phyloP scores from a whole-genome alignment of 1,140 invertebrate genomes.

The Hyposmocoma kahamanoa region DNA sequence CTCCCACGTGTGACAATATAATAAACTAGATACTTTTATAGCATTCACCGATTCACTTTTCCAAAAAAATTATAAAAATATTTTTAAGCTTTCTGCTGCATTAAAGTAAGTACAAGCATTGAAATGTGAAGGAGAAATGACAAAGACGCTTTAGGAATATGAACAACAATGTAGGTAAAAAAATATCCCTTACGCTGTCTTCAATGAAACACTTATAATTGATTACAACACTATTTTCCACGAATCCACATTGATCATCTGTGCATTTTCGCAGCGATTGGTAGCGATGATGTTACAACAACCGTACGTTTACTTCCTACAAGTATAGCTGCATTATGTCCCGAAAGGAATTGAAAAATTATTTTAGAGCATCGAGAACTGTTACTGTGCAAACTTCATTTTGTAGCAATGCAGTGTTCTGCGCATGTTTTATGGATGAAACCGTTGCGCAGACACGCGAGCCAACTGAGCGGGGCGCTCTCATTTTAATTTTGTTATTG shows the following conservation, averaged over 20 bases:
- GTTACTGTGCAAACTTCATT: slow-evolving; percentile 43
- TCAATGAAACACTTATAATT: not conserved
- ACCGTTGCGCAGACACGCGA: slow-evolving; percentile 51
- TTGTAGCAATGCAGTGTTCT: slow-evolving; percentile 68
- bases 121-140: too few species aligned
- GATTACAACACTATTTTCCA: not conserved
- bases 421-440: slow-evolving; percentile 58
- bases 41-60: too few species aligned
- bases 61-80: too few species aligned
- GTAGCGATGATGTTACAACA: too few species aligned
- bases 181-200: not conserved
- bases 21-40: too few species aligned
- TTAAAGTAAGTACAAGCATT: too few species aligned
- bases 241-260: not conserved
- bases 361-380: slow-evolving; percentile 32
- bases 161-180: not conserved
- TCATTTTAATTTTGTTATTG: slow-evolving; percentile 64
- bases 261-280: not conserved
- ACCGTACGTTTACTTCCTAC: not conserved
- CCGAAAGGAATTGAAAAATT: slow-evolving; percentile 31
- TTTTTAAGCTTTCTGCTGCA: too few species aligned
- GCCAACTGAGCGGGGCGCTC: slow-evolving; percentile 26
- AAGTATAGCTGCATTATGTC: slow-evolving; percentile 26
- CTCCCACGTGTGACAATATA: too few species aligned
- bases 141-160: too few species aligned